Percentiles rank a stretch among this genome's conserved stretches.
Evolutionary conservation across 2,888 invertebrate species (phyloP).

Genomic region (Cosmopolites sordidus): DNA sequence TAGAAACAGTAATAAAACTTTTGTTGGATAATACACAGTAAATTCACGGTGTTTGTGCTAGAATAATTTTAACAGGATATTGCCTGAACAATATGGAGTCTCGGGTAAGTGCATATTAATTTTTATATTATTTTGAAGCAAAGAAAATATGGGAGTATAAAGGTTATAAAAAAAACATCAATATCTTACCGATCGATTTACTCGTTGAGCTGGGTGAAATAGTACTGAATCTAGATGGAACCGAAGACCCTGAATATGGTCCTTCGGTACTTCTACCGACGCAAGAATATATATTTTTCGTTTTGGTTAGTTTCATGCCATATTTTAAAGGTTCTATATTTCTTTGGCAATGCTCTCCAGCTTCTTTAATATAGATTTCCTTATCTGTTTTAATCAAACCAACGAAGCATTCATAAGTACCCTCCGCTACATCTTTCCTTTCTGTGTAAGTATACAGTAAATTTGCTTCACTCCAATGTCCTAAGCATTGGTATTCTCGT

Average conservation of each 20-base stretch:
- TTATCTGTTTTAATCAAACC: constrained; percentile 56
- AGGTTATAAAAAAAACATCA: background rate
- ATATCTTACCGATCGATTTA: constrained; percentile 29
- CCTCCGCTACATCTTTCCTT: constrained; percentile 55
- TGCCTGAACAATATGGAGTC: too few species aligned
- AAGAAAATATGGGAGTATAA: too few species aligned
- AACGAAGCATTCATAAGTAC: constrained; percentile 63
- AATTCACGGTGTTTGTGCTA: too few species aligned
- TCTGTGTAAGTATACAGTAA: constrained; percentile 62
- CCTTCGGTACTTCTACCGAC: constrained; percentile 25
- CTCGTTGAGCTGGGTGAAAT: constrained; percentile 23
- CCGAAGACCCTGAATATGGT: constrained; percentile 8
- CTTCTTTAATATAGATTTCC: constrained; percentile 63
- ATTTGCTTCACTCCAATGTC: constrained; percentile 62
- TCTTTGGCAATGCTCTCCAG: constrained; percentile 61
- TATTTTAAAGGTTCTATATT: constrained; percentile 55
- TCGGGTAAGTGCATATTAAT: too few species aligned
- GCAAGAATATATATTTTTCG: constrained; percentile 41
- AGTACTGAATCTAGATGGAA: constrained; percentile 20
- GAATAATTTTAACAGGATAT: too few species aligned
- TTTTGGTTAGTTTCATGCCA: constrained; percentile 60
- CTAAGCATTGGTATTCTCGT: constrained; percentile 61
- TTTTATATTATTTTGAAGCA: too few species aligned
- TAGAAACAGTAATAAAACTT: background rate
- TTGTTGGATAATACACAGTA: too few species aligned